Evolutionary conservation across 1,140 invertebrate species (phyloP).

Genomic region (Drosophila mayri): DNA sequence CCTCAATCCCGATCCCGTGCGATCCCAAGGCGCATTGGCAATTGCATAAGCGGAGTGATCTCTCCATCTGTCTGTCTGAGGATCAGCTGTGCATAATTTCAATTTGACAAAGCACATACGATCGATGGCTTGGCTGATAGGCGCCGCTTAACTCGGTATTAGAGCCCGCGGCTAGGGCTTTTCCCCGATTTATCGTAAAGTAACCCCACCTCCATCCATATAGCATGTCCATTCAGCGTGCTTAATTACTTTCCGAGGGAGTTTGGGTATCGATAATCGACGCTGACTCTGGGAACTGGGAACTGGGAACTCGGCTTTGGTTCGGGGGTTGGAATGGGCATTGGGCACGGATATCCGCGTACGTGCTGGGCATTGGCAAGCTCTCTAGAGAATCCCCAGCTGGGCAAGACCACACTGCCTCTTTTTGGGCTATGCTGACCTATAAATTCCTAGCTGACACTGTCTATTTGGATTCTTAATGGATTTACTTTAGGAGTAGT

Average conservation of each 20-base stretch:
- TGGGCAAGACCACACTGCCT: constrained; percentile 24
- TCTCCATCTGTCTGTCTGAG: constrained; percentile 62
- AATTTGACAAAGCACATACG: constrained; percentile 80
- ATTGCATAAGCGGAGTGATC: constrained; percentile 68
- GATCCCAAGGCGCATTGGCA: constrained; percentile 36
- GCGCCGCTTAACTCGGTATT: constrained; percentile 58
- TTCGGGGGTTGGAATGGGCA: constrained; percentile 48
- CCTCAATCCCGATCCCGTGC: constrained; percentile 25
- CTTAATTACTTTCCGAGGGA: constrained; percentile 61
- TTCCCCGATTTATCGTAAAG: constrained; percentile 24
- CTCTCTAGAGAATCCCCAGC: constrained; percentile 17
- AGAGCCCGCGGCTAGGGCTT: constrained; percentile 54
- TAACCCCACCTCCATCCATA: constrained; percentile 1
- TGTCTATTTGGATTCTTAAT: neutral
- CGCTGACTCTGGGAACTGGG: constrained; percentile 57
- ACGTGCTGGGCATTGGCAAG: constrained; percentile 67
- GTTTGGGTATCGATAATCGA: constrained; percentile 40
- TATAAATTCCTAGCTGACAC: constrained; percentile 49
- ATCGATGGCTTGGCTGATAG: constrained; percentile 73
- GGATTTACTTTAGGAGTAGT: neutral
- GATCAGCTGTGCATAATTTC: constrained; percentile 79
- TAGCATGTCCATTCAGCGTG: constrained; percentile 50
- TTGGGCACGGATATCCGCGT: constrained; percentile 81
- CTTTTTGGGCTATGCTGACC: constrained; percentile 56
- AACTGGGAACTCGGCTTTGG: constrained; percentile 50